phyloP scores from a whole-genome alignment of 2,888 invertebrate genomes.

The Tachystola acroxantha region DNA sequence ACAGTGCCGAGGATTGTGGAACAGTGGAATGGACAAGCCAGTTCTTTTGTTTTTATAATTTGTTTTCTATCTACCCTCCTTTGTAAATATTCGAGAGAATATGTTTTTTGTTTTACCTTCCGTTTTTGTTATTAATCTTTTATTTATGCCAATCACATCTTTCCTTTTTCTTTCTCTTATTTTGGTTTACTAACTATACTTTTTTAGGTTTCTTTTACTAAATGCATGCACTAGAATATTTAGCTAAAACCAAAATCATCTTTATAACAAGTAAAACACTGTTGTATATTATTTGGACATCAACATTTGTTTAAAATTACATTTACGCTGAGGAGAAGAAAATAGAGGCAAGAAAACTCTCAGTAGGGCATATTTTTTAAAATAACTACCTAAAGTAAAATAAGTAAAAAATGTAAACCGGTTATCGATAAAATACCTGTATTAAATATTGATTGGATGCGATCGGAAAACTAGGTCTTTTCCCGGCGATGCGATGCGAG shows the following conservation, averaged over 20 bases:
- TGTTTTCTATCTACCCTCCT: conserved; percentile 34
- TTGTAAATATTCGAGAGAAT: conserved; percentile 61
- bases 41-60: conserved; percentile 33
- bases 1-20: conserved; percentile 56
- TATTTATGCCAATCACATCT: conserved; percentile 75
- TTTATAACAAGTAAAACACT: too few relatives aligned
- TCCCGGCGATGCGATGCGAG: conserved; percentile 23
- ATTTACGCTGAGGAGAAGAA: too few relatives aligned
- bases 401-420: too few relatives aligned
- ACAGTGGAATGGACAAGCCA: conserved; percentile 60
- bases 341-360: too few relatives aligned
- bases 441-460: conserved; percentile 17
- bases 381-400: too few relatives aligned
- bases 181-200: too few relatives aligned
- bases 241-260: too few relatives aligned
- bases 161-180: conserved; percentile 48
- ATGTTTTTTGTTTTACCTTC: conserved; percentile 15
- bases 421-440: background rate
- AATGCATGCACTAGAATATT: conserved; percentile 46
- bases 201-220: conserved; percentile 38
- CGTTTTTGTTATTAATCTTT: conserved; percentile 26
- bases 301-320: background rate
- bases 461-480: conserved; percentile 43
- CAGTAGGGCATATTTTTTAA: too few relatives aligned
- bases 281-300: background rate